Evolutionary conservation across 2,113 vertebrate genomes (phyloP), one percentile per base, ranked within the genome.

Genomic region (Tychaedon coryphoeus): DNA sequence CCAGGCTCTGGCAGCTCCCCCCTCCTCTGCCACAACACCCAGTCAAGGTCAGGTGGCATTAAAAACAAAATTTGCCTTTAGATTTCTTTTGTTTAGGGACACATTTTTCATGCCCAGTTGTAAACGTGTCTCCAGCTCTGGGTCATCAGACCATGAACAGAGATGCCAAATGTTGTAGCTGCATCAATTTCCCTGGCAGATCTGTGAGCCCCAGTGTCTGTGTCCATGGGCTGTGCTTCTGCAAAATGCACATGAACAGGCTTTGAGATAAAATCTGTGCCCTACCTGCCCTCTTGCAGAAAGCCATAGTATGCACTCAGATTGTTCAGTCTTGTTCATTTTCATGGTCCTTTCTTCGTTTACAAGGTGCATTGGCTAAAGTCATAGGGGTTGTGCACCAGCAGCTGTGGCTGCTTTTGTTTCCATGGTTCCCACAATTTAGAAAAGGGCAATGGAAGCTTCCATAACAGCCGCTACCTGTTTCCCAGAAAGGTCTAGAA

Each of bases 391-490:
- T 66, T 94, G 57, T 70, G 85, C 98, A 95, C 93, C 94, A 93
- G 94, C 93, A 94, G 95, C 96, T 97, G 58, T 34, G 94, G 87
- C 95, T 98, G 97, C 95, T 97, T 98, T 98, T 98, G 98, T 98
- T 97, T 98, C 98, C 92, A 92, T 98, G 98, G 98, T 96, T 98
- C 98, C 97, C 76, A 93, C 66, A 90, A 91, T 91, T 92, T 61
- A 87, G 76, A 69, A 60, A 79, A 89, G 28, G 26, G 62, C 0
- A 4, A 24, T 18, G 5, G 48, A 85, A 91, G 50, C 74, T 80
- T 92, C 74, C 6, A 1, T 69, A 80, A 50, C 51, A 83, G 34
- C 56, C 34, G 2, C 86, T 87, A 6, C 61, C 58, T 26, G 62
- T 79, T 85, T 88, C 43, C 60, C 61, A 80, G 84, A 80, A 78